Base-by-base conservation (phyloP, 2,888 invertebrate genomes). In the Hoplodrina blanda region DNA sequence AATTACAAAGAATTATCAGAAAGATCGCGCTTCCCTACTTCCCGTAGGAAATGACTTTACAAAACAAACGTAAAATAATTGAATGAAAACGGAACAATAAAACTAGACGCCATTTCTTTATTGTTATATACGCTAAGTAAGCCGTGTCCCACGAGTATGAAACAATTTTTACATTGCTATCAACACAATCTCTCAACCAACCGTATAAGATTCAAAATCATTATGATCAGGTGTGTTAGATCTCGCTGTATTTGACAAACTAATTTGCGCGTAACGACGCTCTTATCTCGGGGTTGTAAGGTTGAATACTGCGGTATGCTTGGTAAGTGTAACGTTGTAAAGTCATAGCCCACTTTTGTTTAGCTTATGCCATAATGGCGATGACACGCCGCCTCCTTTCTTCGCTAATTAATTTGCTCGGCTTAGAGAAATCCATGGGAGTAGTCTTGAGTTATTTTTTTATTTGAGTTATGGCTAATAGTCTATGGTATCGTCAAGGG, bases 351-450 rank as follows among this genome's bases (percentile, higher is more conserved):
- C 88, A 92, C 90, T 92, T 93, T 88, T 90, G 88, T 82, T 74
- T 70, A 70, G 75, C 84, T 85, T 89, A 84, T 86, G 85, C 70
- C 77, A 80, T 85, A 86, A 85, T 86, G 85, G 69, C 90, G 91
- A 93, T 90, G 93, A 92, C 93, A 92, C 89, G 89, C 87, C 76
- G 87, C 75, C 88, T 88, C 86, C 87, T 91, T 90, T 86, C 87
- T 77, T 86, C 54, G 83, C 78, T 92, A 92, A 93, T 92, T 93
- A 92, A 93, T 93, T 93, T 88, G 89, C 88, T 88, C 72, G 84
- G 90, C 88, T 91, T 84, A 89, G 93, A 91, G 92, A 93, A 93
- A 93, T 92, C 93, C 84, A 91, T 91, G 91, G 86, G 91, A 91
- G 87, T 81, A 83, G 61, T 57, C 62, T 44, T 19, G 13, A 61